These are phyloP conservation scores for Scyliorhinus canicula DNA, from an alignment of 2,797 vertebrate species.

Conservation along the genomic window DNA sequence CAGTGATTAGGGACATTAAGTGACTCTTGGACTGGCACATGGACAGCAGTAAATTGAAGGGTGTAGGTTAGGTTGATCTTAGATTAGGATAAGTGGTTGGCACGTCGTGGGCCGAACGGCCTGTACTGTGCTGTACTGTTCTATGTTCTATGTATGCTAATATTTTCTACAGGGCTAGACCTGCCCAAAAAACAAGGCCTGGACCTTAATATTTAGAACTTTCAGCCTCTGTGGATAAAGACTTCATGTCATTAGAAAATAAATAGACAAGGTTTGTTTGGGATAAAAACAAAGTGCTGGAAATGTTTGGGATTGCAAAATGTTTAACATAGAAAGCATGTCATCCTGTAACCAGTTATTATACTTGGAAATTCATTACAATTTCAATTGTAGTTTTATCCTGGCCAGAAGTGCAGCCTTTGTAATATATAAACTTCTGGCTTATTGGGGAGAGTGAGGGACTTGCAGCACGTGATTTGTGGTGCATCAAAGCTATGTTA, in stretches of 20 bases:
- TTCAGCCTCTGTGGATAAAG: background rate
- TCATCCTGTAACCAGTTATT: background rate
- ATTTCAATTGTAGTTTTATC: background rate
- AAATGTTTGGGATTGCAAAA: background rate
- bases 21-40: too few relatives aligned
- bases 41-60: too few relatives aligned
- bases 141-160: too few relatives aligned
- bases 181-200: background rate
- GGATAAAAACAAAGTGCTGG: background rate
- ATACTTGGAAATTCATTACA: background rate
- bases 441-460: background rate
- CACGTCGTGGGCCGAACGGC: too few relatives aligned
- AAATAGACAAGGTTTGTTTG: conserved; percentile 20
- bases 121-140: too few relatives aligned
- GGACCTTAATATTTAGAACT: conserved; percentile 22
- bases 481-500: background rate
- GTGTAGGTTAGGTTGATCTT: too few relatives aligned
- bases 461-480: background rate
- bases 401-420: background rate
- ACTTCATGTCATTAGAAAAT: conserved; percentile 26
- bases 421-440: background rate
- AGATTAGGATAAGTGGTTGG: too few relatives aligned
- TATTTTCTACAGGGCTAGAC: conserved; percentile 19
- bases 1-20: too few relatives aligned
- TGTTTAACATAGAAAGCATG: background rate